phyloP scores from a whole-genome alignment of 2,797 vertebrate genomes.

The Gastrophryne carolinensis region DNA sequence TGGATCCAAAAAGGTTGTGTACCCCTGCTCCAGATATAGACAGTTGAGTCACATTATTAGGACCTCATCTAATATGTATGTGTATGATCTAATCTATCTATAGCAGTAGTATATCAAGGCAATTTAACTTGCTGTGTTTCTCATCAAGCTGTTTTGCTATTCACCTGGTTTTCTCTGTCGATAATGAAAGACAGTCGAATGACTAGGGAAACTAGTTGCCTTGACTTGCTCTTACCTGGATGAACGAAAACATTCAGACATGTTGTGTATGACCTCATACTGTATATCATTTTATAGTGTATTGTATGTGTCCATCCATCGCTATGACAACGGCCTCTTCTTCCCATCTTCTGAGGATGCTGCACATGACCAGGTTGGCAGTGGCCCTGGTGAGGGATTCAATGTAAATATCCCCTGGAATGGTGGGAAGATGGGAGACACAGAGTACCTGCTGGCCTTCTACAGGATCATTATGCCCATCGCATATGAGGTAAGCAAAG shows the following conservation, averaged over 20 bases:
- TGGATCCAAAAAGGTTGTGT: too few relatives aligned
- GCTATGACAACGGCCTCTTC: constrained; percentile 83
- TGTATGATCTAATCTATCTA: too few relatives aligned
- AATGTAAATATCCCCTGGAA: constrained; percentile 88
- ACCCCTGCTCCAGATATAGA: too few relatives aligned
- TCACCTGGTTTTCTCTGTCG: too few relatives aligned
- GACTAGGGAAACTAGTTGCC: too few relatives aligned
- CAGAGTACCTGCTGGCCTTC: constrained; percentile 83
- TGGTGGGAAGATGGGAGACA: constrained; percentile 76
- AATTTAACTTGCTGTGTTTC: too few relatives aligned
- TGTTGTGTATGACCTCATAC: background rate
- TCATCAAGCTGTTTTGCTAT: too few relatives aligned
- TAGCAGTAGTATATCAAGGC: too few relatives aligned
- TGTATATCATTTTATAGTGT: constrained; percentile 67
- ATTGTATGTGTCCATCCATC: constrained; percentile 86
- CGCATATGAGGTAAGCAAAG: constrained; percentile 74
- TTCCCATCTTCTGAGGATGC: constrained; percentile 82
- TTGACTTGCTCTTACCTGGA: too few relatives aligned
- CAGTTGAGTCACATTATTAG: too few relatives aligned
- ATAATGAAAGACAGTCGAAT: too few relatives aligned
- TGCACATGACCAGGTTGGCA: constrained; percentile 69
- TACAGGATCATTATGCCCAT: constrained; percentile 83
- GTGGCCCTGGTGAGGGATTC: constrained; percentile 73
- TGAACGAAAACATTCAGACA: background rate
- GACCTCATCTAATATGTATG: too few relatives aligned